Evolutionary conservation across 2,113 vertebrate genomes (phyloP), one percentile per base, ranked within the genome.

Genomic region (Rissa tridactyla): DNA sequence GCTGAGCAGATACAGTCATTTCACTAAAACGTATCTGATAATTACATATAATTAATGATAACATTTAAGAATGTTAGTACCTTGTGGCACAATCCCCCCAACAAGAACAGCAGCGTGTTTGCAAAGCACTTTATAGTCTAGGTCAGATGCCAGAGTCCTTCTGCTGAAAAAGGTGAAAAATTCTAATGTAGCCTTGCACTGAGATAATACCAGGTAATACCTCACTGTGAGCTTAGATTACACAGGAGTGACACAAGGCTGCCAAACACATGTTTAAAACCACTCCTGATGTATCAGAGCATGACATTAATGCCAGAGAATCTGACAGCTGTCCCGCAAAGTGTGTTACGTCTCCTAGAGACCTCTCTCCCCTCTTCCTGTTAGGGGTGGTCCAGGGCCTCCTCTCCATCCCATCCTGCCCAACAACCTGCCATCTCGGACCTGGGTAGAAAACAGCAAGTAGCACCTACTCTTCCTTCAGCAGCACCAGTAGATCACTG

Each of bases 21-120:
- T 88, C 72, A 78, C 73, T 82, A 91, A 69, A 96, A 69, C 0
- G 1, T 88, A 93, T 54, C 88, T 77, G 49, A 91, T 92, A 95
- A 97, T 95, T 93, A 85, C 49, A 57, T 25, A 19, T 58, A 92
- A 95, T 91, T 95, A 80, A 88, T 13, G 78, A 90, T 81, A 94
- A 61, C 54, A 62, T 73, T 90, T 92, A 69, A 88, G 92, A 92
- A 94, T 86, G 14, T 72, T 73, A 34, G 66, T 93, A 90, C 79
- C n/a, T 83, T 34, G 68, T 83, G 66, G 86, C 82, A 96, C 58
- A 92, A 40, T 21, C 9, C 18, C 13, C 21, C 29, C n/a, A 84
- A 51, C 29, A 85, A 90, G 75, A 90, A 85, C 2, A 94, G 73
- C 54, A 90, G 7, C 1, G 1, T 82, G 49, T 90, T 92, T 94